phyloP scores from a whole-genome alignment of 1,140 invertebrate genomes.

The Drosophila takahashii region DNA sequence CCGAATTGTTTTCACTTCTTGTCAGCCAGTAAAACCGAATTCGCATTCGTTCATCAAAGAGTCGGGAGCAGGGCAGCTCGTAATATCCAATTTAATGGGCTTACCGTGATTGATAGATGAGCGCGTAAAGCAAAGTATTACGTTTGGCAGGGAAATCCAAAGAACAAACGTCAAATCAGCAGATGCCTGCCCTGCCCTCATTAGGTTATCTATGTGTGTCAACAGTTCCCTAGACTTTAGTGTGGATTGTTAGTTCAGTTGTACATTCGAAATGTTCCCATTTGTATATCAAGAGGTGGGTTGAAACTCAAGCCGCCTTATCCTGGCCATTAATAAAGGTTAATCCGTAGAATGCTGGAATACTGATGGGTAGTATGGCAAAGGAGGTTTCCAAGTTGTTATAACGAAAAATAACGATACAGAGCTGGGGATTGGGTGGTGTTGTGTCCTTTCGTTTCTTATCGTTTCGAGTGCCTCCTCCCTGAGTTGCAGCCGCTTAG shows the following conservation, averaged over 20 bases:
- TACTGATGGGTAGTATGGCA: background rate
- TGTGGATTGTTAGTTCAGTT: slow-evolving; percentile 55
- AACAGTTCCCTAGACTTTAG: slow-evolving; percentile 38
- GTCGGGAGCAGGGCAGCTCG: slow-evolving; percentile 9
- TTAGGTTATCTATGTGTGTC: slow-evolving; percentile 26
- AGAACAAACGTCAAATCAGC: slow-evolving; percentile 19
- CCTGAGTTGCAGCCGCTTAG: slow-evolving; percentile 84
- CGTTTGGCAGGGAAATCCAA: no score
- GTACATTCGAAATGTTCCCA: slow-evolving; percentile 73
- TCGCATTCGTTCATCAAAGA: slow-evolving; percentile 28
- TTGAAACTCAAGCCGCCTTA: slow-evolving; percentile 49
- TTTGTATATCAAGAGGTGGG: slow-evolving; percentile 73
- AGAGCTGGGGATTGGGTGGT: slow-evolving; percentile 6
- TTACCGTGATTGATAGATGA: slow-evolving; percentile 31
- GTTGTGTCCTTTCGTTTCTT: no score
- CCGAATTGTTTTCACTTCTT: slow-evolving; percentile 32
- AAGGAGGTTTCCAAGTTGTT: background rate
- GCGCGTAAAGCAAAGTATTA: slow-evolving; percentile 16
- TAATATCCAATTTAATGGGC: slow-evolving; percentile 32
- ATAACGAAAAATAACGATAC: slow-evolving; percentile 20
- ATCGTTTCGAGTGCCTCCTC: no score
- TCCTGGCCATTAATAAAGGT: background rate
- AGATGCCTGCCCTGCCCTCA: slow-evolving; percentile 10
- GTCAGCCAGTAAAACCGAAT: slow-evolving; percentile 29
- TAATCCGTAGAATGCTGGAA: slow-evolving; percentile 9